Evolutionary conservation across 92 coral and sea anemone species (phyloP), one percentile per base, ranked within the genome.

Genomic region (Porites rus): DNA sequence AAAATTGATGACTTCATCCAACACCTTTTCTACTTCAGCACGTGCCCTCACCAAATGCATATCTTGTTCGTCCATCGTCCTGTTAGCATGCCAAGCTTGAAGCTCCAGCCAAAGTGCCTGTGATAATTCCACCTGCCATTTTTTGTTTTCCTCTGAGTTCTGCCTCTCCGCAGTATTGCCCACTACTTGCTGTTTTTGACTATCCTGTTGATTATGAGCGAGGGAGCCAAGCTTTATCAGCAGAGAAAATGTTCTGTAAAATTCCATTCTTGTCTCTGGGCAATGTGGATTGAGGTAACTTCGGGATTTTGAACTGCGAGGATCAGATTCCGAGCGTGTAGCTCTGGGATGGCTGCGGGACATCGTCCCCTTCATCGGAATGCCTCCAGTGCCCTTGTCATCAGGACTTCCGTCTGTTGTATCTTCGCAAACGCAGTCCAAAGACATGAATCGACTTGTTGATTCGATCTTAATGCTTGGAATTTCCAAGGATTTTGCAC

Each of bases 81-180:
- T 86, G 24, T 89, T 92, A 16, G 93, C 94, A 60, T 93, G 97
- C 99, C 99, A 96, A 3, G 99, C 98, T 76, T 96, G 95, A 19
- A 96, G 81, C 65, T 96, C 99, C 67, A 96, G 88, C 99, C 99
- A 96, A 69, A 96, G 66, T 2, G 98, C 98, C 82, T 92, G 96
- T 0, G 93, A 87, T 54, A 88, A 80, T 74, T 93, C 94, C 0
- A 96, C 89, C 80, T 96, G 95, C 90, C 93, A 96, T 51, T 90
- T 91, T 75, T 92, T 95, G 50, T 84, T 90, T 62, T 96, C 99
- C 59, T 93, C 98, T 18, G 95, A 92, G 22, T 87, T 90, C 88
- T 94, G 98, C 19, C 94, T 78, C 77, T 94, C 98, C 22, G 92
- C 69, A 74, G 87, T 51, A 78, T 75, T 60, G 79, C 68, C 46